Evolutionary conservation across 2,888 invertebrate genomes (phyloP), one percentile per base, ranked within the genome.

Genomic region (Diadegma fenestrale): DNA sequence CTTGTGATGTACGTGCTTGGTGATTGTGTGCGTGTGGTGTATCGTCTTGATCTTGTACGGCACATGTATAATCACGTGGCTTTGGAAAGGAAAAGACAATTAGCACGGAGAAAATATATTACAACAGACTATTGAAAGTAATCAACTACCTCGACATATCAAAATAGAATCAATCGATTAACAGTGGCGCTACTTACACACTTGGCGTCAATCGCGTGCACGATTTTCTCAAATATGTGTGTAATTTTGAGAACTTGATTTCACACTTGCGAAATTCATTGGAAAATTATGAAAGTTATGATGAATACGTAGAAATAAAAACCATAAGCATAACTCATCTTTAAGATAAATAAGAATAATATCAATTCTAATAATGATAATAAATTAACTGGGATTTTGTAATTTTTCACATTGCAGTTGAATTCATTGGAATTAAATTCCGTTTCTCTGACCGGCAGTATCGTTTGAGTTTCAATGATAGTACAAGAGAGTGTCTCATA

Each of bases 21-120:
- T 96, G 63, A 97, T 95, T 63, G 97, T 97, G 91, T 97, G 97
- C 77, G 97, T 97, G 90, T 97, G 97, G 89, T 97, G 96, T 90
- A 96, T 95, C 87, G 96, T 96, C 91, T 97, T 97, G 88, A 97
- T 95, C 93, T 96, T 96, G 92, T 96, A 95, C 0, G 97, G 97
- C 72, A 97, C 97, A 94, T 97, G 97, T 92, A 97, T 97, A 90
- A 97, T 95, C 87, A 97, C 96, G 90, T 96, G 97, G 61, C 73
- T 75, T 19, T 43, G 19, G 61, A 45, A 61, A 61, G 6, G 61
- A 61, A 75, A 43, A 10, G 12, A 61, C 5, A 72, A 54, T 72
- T 17, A 71, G 17, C 17, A 26, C 30, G 0, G 1, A 41, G 10
- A 41, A 22, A 54, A n/a, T n/a, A n/a, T n/a, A n/a, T n/a, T n/a